These are phyloP conservation scores for Labeo catla DNA, from an alignment of 2,113 vertebrate species.

Conservation along the genomic window DNA sequence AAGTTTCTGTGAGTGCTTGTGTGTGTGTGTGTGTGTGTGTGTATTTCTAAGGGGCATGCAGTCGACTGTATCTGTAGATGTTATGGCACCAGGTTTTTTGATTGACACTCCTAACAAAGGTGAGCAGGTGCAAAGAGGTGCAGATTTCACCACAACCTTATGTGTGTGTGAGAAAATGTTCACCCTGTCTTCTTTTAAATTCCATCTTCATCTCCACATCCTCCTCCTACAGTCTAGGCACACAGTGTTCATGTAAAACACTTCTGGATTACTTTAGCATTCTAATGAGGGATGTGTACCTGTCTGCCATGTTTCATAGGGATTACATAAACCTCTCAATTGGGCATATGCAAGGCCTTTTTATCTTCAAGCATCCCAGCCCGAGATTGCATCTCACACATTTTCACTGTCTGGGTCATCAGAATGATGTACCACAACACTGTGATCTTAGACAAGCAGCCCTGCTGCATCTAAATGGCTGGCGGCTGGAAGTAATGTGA, in stretches of 20 bases:
- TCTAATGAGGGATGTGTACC: constrained; percentile 46
- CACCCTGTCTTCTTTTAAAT: constrained; percentile 37
- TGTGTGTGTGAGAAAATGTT: constrained; percentile 3
- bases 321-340: constrained; percentile 45
- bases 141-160: constrained; percentile 24
- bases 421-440: constrained; percentile 31
- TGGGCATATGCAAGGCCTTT: constrained; percentile 20
- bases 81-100: constrained; percentile 29
- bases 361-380: constrained; percentile 24
- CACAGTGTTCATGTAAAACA: constrained; percentile 36
- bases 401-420: constrained; percentile 38
- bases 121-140: constrained; percentile 34
- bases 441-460: constrained; percentile 10
- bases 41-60: constrained; percentile 9
- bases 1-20: background rate
- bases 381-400: constrained; percentile 36
- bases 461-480: constrained; percentile 7
- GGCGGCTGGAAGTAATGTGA: background rate
- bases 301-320: constrained; percentile 26
- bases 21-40: constrained; percentile 32
- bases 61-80: constrained; percentile 26
- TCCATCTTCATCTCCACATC: background rate
- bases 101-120: constrained; percentile 50
- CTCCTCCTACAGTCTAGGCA: constrained; percentile 1
- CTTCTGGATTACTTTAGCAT: constrained; percentile 42